Percentiles rank a stretch among this genome's conserved stretches.
These are phyloP conservation scores for Dryadula phaetusa DNA, from an alignment of 2,888 invertebrate genomes.

Conservation along the genomic window DNA sequence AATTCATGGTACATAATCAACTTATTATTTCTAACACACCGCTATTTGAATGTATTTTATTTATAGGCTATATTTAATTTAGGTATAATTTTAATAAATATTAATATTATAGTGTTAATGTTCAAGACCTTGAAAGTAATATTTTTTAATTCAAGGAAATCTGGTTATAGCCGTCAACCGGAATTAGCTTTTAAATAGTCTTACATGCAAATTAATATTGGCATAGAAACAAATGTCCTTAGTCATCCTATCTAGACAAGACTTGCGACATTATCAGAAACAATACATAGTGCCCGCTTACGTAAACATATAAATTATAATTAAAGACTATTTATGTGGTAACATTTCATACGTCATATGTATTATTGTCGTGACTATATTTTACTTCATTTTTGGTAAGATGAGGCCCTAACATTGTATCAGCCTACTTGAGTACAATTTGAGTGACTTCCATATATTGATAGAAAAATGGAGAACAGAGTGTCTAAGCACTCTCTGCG, in stretches of 20 bases:
- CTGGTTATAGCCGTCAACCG: slow-evolving; percentile 26
- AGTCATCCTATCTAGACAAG: slow-evolving; percentile 19
- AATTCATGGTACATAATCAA: not conserved
- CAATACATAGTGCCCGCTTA: slow-evolving; percentile 10
- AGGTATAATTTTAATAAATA: slow-evolving; percentile 25
- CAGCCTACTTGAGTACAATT: no score
- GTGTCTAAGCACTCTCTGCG: no score
- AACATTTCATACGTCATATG: not conserved
- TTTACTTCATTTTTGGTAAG: not conserved
- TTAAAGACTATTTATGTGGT: slow-evolving; percentile 4
- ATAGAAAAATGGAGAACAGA: no score
- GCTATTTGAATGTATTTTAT: slow-evolving; percentile 5
- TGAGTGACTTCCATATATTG: no score
- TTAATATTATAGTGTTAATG: slow-evolving; percentile 22
- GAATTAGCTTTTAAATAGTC: slow-evolving; percentile 32
- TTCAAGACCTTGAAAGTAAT: slow-evolving; percentile 35
- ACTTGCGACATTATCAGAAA: slow-evolving; percentile 22
- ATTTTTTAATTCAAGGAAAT: slow-evolving; percentile 37
- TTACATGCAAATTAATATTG: slow-evolving; percentile 26
- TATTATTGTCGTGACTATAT: not conserved
- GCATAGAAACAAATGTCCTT: slow-evolving; percentile 36
- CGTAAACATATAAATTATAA: slow-evolving; percentile 21
- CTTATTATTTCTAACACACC: not conserved
- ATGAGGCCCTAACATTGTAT: no score
- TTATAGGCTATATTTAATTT: slow-evolving; percentile 1